These are phyloP conservation scores for Listrodromus nycthemerus DNA, from an alignment of 2,888 invertebrate genomes.

Conservation along the genomic window DNA sequence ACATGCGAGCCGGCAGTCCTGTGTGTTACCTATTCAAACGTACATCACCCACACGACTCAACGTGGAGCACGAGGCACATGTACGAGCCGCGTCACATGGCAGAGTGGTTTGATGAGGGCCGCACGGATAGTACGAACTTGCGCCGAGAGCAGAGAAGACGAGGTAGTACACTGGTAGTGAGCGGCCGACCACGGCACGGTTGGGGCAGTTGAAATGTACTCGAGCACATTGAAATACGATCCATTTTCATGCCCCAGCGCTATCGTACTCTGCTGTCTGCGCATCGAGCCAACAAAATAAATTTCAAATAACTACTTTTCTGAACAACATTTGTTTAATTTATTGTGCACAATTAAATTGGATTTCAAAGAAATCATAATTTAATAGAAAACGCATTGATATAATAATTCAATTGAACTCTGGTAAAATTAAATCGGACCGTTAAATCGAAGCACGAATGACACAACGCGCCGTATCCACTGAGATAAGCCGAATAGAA, in stretches of 20 bases:
- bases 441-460: neutral
- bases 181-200: conserved; percentile 61
- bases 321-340: neutral
- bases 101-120: conserved; percentile 50
- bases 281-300: conserved; percentile 18
- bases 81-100: conserved; percentile 29
- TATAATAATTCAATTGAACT: neutral
- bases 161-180: conserved; percentile 54
- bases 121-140: conserved; percentile 43
- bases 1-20: conserved; percentile 57
- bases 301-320: neutral
- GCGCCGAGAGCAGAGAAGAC: conserved; percentile 43
- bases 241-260: conserved; percentile 58
- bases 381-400: neutral
- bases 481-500: conserved; percentile 14
- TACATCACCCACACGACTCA: conserved; percentile 10
- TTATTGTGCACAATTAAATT: neutral
- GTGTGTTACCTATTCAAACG: conserved; percentile 36
- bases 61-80: conserved; percentile 7
- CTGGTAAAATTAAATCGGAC: neutral
- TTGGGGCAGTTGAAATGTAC: conserved; percentile 64
- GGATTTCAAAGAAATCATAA: neutral
- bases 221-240: conserved; percentile 67
- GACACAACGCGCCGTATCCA: neutral
- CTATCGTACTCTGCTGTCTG: conserved; percentile 3